A percentile compares a stretch with the other conserved stretches of the same genome.
phyloP scores from a whole-genome alignment of 2,888 invertebrate species.

The Drosophila paranaensis region DNA sequence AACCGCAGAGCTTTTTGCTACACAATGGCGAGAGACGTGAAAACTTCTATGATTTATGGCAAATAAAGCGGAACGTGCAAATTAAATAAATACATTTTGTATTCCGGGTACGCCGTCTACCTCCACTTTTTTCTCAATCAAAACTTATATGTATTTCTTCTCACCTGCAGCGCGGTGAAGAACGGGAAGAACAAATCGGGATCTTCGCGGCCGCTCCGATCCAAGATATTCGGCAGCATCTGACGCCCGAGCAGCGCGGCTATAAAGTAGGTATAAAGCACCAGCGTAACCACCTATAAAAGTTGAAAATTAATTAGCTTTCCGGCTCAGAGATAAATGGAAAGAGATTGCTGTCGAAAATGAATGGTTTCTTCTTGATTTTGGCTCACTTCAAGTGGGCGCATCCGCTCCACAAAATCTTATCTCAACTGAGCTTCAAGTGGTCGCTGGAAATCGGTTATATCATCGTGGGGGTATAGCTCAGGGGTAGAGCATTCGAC shows the following conservation, averaged over 20 bases:
- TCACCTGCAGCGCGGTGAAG: conserved; percentile 94
- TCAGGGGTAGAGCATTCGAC: conserved; percentile 80
- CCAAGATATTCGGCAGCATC: conserved; percentile 88
- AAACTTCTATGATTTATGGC: conserved; percentile 56
- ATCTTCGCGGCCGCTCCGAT: conserved; percentile 86
- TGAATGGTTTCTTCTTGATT: background rate
- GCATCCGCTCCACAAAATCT: conserved; percentile 24
- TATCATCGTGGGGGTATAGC: conserved; percentile 65
- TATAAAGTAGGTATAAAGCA: conserved; percentile 95
- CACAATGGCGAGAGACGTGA: conserved; percentile 59
- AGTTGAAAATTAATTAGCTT: conserved; percentile 11
- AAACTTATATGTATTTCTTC: conserved; percentile 6
- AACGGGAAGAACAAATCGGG: conserved; percentile 95
- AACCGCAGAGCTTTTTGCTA: conserved; percentile 51
- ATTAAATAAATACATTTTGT: conserved; percentile 45
- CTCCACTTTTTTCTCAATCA: no score
- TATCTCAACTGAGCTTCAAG: conserved; percentile 23
- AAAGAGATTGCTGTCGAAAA: background rate
- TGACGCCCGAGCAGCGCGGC: conserved; percentile 95
- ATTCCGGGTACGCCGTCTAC: conserved; percentile 9
- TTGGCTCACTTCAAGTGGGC: conserved; percentile 1
- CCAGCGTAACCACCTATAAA: conserved; percentile 94
- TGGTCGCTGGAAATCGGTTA: background rate
- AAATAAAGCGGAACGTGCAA: conserved; percentile 62
- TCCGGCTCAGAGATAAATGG: conserved; percentile 13